Conservation (phyloP, 92 coral and sea anemone genomes). For the Zoanthus solanderi region DNA sequence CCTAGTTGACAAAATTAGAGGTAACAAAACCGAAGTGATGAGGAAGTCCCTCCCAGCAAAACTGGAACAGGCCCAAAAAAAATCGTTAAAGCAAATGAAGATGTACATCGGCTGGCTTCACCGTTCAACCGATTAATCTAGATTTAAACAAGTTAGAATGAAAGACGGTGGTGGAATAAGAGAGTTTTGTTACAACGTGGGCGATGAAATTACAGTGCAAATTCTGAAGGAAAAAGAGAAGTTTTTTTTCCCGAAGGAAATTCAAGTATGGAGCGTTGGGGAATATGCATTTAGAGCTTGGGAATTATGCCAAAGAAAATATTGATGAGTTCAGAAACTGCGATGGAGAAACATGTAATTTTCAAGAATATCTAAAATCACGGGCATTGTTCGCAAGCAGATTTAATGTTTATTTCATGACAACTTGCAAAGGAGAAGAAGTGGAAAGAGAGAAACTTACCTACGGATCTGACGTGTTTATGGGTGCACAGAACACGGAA, state of each 20-base stretch:
- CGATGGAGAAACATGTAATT: slow-evolving; percentile 55
- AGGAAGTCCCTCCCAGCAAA: slow-evolving; percentile 17
- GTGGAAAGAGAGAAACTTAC: slow-evolving; percentile 3
- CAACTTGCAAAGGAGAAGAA: slow-evolving; percentile 41
- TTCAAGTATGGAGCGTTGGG: background rate
- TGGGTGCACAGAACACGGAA: slow-evolving; percentile 38
- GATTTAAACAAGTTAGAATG: slow-evolving; percentile 58
- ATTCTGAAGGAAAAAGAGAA: slow-evolving; percentile 43
- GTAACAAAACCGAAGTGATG: background rate
- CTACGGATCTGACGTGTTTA: slow-evolving; percentile 31
- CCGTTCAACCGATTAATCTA: slow-evolving; percentile 29
- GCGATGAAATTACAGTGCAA: slow-evolving; percentile 51
- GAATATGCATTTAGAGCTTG: background rate
- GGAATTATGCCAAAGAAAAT: slow-evolving; percentile 64
- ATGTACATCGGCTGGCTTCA: slow-evolving; percentile 67
- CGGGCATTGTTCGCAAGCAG: slow-evolving; percentile 64
- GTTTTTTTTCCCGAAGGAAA: slow-evolving; percentile 51
- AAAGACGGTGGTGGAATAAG: slow-evolving; percentile 64
- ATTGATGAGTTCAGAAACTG: slow-evolving; percentile 45
- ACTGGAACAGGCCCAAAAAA: slow-evolving; percentile 20
- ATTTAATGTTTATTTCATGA: slow-evolving; percentile 57
- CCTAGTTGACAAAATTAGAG: slow-evolving; percentile 19
- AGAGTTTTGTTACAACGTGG: slow-evolving; percentile 50
- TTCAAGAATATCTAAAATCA: slow-evolving; percentile 61
- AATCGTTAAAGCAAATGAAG: slow-evolving; percentile 15